Base-by-base conservation (phyloP, 2,888 invertebrate species). In the Drosophila ochracea region DNA sequence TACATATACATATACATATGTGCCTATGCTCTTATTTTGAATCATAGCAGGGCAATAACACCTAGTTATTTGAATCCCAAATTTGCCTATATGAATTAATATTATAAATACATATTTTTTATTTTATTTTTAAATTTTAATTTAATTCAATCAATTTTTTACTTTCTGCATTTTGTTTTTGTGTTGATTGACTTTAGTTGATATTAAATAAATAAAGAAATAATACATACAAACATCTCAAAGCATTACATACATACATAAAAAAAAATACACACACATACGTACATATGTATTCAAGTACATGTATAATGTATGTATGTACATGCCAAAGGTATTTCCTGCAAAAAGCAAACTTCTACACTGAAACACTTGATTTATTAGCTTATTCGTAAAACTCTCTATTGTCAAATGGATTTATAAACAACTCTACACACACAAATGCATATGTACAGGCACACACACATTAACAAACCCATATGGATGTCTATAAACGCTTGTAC, bases 281-380 rank as follows among this genome's bases (percentile, higher is more conserved):
- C 30, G 6, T 30, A 30, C 30, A 30, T 30, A 30, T 30, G 6
- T 30, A 30, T 30, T 30, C 30, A 30, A 30, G 30, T 30, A 30
- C 30, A 30, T 30, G 6, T 30, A 30, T 28, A 28, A 28, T 28
- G 28, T 28, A 28, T 28, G 28, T 5, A 5, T 30, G 30, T 30
- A 30, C 6, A 30, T 30, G 30, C 30, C 28, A 28, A 25, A 25
- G 25, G 3, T 28, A 28, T 28, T 30, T 6, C 6, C 30, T 30
- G 6, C 30, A 30, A 30, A 30, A 6, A 30, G 30, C 6, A 6
- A 1, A 30, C 0, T 6, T 30, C 30, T 30, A 6, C 30, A 30
- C 30, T 61, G 30, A 25, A 50, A n/a, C 37, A 61, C 16, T 31
- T 61, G 16, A 52, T 61, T 60, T 61, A 50, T 50, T 49, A 9